Conservation (phyloP, 1,140 invertebrate genomes). For the Helicoverpa zea region DNA sequence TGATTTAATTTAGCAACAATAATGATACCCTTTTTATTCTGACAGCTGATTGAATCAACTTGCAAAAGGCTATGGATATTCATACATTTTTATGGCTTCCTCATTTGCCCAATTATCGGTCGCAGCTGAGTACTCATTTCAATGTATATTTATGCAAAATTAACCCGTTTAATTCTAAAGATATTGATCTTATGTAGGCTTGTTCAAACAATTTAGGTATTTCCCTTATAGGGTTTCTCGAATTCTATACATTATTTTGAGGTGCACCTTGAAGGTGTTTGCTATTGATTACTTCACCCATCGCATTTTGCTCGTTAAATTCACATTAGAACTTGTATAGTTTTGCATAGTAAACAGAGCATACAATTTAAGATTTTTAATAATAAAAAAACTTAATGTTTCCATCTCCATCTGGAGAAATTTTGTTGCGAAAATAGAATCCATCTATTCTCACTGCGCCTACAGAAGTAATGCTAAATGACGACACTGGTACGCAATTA, state of each 20-base stretch:
- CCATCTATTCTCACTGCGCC: background rate
- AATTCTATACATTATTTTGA: background rate
- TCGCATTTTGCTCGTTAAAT: no score
- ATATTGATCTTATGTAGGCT: conserved; percentile 53
- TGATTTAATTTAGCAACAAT: background rate
- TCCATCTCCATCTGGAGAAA: no score
- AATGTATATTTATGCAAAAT: conserved; percentile 54
- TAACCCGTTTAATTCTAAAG: conserved; percentile 20
- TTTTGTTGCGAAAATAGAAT: no score
- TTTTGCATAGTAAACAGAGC: no score
- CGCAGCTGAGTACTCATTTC: conserved; percentile 33
- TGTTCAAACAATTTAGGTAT: conserved; percentile 29
- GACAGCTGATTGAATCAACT: conserved; percentile 10
- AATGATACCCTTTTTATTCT: background rate
- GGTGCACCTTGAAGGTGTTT: no score
- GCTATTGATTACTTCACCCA: no score
- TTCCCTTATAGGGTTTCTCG: background rate
- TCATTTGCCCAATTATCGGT: conserved; percentile 57
- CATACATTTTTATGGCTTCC: conserved; percentile 52
- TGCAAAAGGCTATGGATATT: conserved; percentile 50
- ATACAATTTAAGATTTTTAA: no score
- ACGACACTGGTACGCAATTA: background rate
- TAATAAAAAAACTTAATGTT: no score
- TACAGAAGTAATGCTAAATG: background rate
- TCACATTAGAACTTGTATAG: no score